phyloP scores from a whole-genome alignment of 2,797 vertebrate genomes.

The Echiichthys vipera region DNA sequence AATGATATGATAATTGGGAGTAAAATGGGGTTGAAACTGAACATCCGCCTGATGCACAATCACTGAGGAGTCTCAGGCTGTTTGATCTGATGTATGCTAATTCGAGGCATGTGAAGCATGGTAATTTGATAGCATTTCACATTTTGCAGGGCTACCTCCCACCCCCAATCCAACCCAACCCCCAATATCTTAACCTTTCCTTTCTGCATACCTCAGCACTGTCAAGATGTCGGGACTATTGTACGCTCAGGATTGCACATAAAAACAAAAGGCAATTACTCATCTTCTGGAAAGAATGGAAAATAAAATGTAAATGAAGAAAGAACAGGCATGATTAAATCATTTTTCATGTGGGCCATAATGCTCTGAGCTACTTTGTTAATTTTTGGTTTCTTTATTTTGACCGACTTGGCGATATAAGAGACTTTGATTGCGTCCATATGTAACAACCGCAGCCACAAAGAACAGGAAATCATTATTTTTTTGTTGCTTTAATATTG shows the following conservation, averaged over 20 bases:
- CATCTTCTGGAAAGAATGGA: neutral
- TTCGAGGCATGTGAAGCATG: slow-evolving; percentile 74
- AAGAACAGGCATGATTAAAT: neutral
- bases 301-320: neutral
- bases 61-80: slow-evolving; percentile 63
- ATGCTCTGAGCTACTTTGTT: neutral
- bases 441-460: neutral
- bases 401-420: neutral
- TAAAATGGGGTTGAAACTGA: slow-evolving; percentile 75
- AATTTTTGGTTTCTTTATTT: slow-evolving; percentile 1
- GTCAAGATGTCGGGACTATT: slow-evolving; percentile 40
- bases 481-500: neutral
- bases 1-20: slow-evolving; percentile 81
- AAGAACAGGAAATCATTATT: neutral
- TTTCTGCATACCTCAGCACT: slow-evolving; percentile 66
- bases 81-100: slow-evolving; percentile 82
- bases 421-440: slow-evolving; percentile 13
- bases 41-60: slow-evolving; percentile 72
- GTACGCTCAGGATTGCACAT: slow-evolving; percentile 12
- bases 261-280: slow-evolving; percentile 40
- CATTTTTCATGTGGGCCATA: neutral
- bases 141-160: slow-evolving; percentile 41
- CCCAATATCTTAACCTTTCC: slow-evolving; percentile 53
- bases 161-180: neutral
- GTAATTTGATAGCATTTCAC: slow-evolving; percentile 73